These are phyloP conservation scores for Neodiprion fabricii DNA, from an alignment of 1,140 invertebrate species.

Conservation along the genomic window DNA sequence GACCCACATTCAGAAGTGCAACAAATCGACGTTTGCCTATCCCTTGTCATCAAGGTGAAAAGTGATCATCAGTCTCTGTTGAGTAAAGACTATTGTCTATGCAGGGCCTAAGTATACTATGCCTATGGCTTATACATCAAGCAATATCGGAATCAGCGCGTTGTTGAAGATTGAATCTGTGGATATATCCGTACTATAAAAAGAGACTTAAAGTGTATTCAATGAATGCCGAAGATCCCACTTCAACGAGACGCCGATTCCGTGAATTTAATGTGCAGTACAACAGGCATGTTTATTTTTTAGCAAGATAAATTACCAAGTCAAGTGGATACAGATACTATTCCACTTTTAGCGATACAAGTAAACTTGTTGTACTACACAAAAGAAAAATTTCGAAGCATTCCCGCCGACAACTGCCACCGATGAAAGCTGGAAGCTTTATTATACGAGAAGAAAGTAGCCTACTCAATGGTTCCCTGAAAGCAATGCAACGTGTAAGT, in stretches of 20 bases:
- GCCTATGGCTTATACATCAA: not conserved
- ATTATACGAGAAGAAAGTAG: conserved; percentile 10
- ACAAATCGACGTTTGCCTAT: no score
- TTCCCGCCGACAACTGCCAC: conserved; percentile 2
- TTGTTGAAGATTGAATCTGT: no score
- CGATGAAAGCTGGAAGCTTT: conserved; percentile 12
- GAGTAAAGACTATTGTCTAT: not conserved
- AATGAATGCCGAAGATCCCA: not conserved
- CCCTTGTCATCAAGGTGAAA: not conserved
- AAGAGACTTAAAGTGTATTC: not conserved
- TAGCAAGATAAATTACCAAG: not conserved
- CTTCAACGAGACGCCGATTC: not conserved
- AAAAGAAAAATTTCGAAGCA: conserved; percentile 1
- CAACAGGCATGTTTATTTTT: not conserved
- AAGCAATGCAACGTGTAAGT: conserved; percentile 10
- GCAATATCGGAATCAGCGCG: not conserved
- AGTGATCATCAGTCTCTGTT: not conserved
- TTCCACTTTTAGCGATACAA: not conserved
- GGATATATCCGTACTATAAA: not conserved
- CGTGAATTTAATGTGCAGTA: not conserved
- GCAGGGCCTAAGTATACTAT: not conserved
- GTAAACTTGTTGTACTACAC: conserved; percentile 3
- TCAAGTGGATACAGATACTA: no score
- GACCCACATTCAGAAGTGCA: not conserved
- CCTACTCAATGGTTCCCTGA: conserved; percentile 8